Evolutionary conservation across 2,113 vertebrate species (phyloP), one percentile per base, ranked within the genome.

Genomic region (Pterocles burchelli): DNA sequence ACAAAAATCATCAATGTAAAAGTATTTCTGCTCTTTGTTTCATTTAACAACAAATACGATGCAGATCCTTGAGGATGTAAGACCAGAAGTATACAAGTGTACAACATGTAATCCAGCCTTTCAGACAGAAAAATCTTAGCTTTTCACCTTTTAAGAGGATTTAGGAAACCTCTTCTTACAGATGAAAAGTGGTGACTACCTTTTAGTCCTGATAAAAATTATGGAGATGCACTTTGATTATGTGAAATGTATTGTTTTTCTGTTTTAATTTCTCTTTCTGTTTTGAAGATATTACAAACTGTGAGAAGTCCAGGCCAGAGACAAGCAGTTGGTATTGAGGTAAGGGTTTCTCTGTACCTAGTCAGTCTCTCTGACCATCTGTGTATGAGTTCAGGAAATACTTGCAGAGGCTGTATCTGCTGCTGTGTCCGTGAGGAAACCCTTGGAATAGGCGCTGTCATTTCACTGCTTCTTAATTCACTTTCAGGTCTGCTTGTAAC

Each of bases 251-350:
- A 46, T 51, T 72, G n/a, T 49, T 58, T 88, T 3, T 38, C 17
- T 89, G 11, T 72, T 78, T 88, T 89, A 1, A 17, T 80, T 93
- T 87, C 10, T 43, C 3, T 54, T 94, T 96, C 31, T 79, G 76
- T 54, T 89, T 96, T 91, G n/a, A 97, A 99, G 99, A 98, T 99
- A 91, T 55, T 99, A 33, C 99, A 99, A 92, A 99, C 99, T 1
- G 98, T 99, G 71, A 98, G 98, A 97, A 97, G 97, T 31, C 99
- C 99, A 43, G 99, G 99, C 61, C 99, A 99, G 97, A 98, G 98
- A 79, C 99, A 99, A 97, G 99, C 98, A 63, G 98, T 99, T 79
- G 99, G 99, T 85, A 99, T 99, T 90, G 99, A 99, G 98, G 99
- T 99, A 96, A 96, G 95, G 28, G 24, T 86, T 96, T 92, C 22